phyloP scores from a whole-genome alignment of 2,888 invertebrate species.

The Xylota segnis region DNA sequence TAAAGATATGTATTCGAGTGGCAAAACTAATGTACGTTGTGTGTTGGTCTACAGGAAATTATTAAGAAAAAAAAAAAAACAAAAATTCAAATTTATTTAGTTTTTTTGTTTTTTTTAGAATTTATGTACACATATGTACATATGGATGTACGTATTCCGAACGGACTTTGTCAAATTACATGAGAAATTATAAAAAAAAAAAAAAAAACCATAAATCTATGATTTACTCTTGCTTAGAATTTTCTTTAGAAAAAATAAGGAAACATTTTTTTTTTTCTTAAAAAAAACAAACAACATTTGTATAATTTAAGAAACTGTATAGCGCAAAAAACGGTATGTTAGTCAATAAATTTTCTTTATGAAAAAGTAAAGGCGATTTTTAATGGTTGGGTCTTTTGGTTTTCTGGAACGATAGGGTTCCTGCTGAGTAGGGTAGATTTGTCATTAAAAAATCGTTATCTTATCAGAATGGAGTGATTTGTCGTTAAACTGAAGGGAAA shows the following conservation, averaged over 20 bases:
- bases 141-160: constrained; percentile 18
- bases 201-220: constrained; percentile 32
- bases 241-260: constrained; percentile 42
- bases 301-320: constrained; percentile 75
- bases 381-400: too few relatives aligned
- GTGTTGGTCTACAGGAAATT: constrained; percentile 76
- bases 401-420: too few relatives aligned
- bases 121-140: not conserved
- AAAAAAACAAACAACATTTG: constrained; percentile 66
- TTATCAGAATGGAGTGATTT: too few relatives aligned
- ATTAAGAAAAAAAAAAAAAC: constrained; percentile 49
- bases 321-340: constrained; percentile 70
- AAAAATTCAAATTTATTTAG: constrained; percentile 18
- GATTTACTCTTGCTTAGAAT: constrained; percentile 62
- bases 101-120: constrained; percentile 35
- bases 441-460: too few relatives aligned
- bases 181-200: constrained; percentile 38
- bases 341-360: constrained; percentile 77
- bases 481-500: too few relatives aligned
- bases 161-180: constrained; percentile 64
- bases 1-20: constrained; percentile 66
- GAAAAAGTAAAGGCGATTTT: constrained; percentile 39
- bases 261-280: constrained; percentile 33
- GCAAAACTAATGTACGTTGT: constrained; percentile 75
- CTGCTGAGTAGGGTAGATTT: too few relatives aligned